Conservation (phyloP, 37 sponge, comb jelly and placozoan genomes). For the Cliona cf. orientalis region DNA sequence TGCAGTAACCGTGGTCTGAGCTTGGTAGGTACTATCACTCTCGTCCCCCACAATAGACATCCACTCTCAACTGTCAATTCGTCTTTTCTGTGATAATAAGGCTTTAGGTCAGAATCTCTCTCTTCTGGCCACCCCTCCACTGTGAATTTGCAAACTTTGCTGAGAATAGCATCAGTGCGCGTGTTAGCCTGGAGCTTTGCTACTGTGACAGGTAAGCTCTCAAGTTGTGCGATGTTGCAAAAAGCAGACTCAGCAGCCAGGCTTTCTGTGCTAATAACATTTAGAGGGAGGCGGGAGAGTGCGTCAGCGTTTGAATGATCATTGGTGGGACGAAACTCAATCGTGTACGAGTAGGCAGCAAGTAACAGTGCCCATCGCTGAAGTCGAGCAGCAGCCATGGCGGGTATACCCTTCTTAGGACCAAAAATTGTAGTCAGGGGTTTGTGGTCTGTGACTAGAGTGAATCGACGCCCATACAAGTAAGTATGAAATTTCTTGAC, state of each 20-base stretch:
- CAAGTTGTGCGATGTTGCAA: constrained; percentile 4
- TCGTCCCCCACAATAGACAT: constrained; percentile 25
- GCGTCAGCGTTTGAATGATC: constrained; percentile 69
- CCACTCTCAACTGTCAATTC: constrained; percentile 25
- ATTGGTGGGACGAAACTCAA: constrained; percentile 50
- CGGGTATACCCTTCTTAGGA: constrained; percentile 29
- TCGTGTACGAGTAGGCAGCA: constrained; percentile 55
- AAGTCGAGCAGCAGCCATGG: constrained; percentile 33
- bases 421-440: constrained; percentile 26
- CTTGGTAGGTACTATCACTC: constrained; percentile 25
- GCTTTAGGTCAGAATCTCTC: neutral
- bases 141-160: constrained; percentile 2
- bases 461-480: constrained; percentile 62
- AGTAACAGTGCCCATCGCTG: constrained; percentile 45
- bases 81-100: neutral
- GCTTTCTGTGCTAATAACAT: neutral
- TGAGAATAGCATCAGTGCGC: neutral
- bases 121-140: constrained; percentile 21
- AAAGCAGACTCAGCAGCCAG: neutral
- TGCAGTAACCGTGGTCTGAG: neutral
- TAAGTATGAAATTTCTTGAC: constrained; percentile 43
- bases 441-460: constrained; percentile 42
- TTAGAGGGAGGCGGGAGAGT: constrained; percentile 50
- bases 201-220: neutral
- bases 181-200: neutral